phyloP scores from a whole-genome alignment of 2,888 invertebrate genomes.

The Sesia bembeciformis region DNA sequence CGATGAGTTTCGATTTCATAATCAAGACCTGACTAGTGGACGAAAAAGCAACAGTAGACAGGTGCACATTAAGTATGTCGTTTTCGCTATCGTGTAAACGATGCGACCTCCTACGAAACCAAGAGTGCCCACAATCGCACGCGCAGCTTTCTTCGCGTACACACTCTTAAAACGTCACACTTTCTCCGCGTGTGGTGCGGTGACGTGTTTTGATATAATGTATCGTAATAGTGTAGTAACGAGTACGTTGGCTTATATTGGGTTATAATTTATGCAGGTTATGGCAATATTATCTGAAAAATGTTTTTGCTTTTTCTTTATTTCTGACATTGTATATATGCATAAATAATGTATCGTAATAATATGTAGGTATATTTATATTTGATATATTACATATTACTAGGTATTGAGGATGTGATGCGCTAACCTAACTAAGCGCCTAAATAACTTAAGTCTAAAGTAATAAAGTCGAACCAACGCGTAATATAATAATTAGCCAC shows the following conservation, averaged over 20 bases:
- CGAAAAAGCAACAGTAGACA: constrained; percentile 51
- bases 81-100: constrained; percentile 70
- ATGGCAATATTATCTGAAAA: no score
- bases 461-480: no score
- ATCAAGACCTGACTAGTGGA: constrained; percentile 61
- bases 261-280: no score
- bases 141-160: constrained; percentile 69
- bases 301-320: no score
- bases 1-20: constrained; percentile 61
- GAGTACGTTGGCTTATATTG: no score
- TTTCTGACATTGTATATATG: no score
- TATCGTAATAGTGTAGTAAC: constrained; percentile 1
- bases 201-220: constrained; percentile 61
- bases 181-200: constrained; percentile 45
- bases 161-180: constrained; percentile 56
- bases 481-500: not conserved
- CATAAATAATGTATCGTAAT: constrained; percentile 28
- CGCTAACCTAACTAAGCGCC: no score
- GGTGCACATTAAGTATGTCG: constrained; percentile 45
- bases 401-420: no score
- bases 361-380: constrained; percentile 19
- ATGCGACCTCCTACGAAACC: constrained; percentile 61
- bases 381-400: no score
- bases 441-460: no score
- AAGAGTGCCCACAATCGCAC: constrained; percentile 54